Evolutionary conservation across 2,888 invertebrate genomes (phyloP), one percentile per base, ranked within the genome.

Genomic region (Cosmopolites sordidus): DNA sequence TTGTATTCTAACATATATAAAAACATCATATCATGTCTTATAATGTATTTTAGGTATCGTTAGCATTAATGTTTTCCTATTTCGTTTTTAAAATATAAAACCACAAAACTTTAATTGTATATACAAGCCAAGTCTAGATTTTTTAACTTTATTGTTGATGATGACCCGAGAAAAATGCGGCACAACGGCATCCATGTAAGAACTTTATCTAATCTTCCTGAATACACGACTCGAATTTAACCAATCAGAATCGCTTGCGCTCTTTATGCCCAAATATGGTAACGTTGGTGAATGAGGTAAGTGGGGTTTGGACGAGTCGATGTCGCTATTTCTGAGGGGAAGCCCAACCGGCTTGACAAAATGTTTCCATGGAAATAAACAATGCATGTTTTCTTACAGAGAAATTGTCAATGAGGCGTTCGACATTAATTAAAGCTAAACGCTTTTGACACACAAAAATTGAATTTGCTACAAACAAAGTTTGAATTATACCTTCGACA

Each of bases 221-320:
- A 29, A 16, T 64, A 66, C 65, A 64, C 65, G 63, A 56, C 62
- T 58, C 58, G 58, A 58, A 51, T 42, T 17, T 59, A 52, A 61
- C 86, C 87, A 87, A 87, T 87, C 79, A 77, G 73, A 75, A 71
- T 65, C 68, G 79, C 70, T 75, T 71, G 78, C 81, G 80, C 80
- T 80, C 82, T 83, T 80, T 82, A 85, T 86, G 84, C 82, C 87
- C 86, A 84, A 86, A 86, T 86, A 86, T 83, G 87, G 87, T 83
- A 82, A 83, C 79, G 79, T 80, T 70, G 79, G 79, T 81, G 78
- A 80, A 78, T 78, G 78, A 72, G 73, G 71, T 73, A 75, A 76
- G 78, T 75, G 76, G 74, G 77, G 72, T 64, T 75, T 33, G 52
- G 76, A 64, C 69, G 70, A 72, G 68, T 74, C 72, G 69, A 75